Conservation (phyloP, 2,888 invertebrate genomes). For the Cryptus viduatorius region DNA sequence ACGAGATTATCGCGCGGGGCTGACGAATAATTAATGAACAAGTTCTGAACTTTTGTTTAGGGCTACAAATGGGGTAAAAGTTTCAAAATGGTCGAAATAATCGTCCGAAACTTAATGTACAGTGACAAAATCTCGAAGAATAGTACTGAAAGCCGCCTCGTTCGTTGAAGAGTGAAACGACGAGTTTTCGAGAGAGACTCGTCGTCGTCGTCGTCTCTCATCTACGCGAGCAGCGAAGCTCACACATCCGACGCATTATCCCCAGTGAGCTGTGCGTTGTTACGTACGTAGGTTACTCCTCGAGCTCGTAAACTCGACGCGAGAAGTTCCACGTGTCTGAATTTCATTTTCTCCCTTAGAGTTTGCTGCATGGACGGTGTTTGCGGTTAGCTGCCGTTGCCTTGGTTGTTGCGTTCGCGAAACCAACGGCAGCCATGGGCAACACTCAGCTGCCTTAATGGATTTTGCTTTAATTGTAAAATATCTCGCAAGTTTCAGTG, state of each 20-base stretch:
- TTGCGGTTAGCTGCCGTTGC: conserved; percentile 70
- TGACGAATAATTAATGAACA: not conserved
- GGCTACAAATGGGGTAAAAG: not conserved
- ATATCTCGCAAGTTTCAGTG: conserved; percentile 79
- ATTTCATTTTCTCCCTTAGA: conserved; percentile 71
- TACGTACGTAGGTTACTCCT: conserved; percentile 52
- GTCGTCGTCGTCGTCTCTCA: conserved; percentile 15
- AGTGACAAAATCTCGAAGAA: conserved; percentile 21
- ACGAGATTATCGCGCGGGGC: not conserved
- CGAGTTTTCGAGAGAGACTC: conserved; percentile 3
- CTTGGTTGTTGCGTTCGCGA: conserved; percentile 59
- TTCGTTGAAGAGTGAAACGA: conserved; percentile 25
- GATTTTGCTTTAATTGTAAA: conserved; percentile 83
- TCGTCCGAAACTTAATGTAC: not conserved
- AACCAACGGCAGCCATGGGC: conserved; percentile 33
- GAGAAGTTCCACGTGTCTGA: conserved; percentile 73
- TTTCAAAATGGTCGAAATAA: conserved; percentile 16
- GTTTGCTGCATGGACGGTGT: conserved; percentile 71
- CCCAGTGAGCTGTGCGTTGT: conserved; percentile 50
- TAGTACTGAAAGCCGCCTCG: conserved; percentile 26
- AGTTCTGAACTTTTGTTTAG: not conserved
- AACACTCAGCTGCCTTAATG: conserved; percentile 78
- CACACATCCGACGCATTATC: conserved; percentile 52
- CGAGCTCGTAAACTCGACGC: conserved; percentile 68
- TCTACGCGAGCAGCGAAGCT: conserved; percentile 7